Evolutionary conservation across 2,888 invertebrate genomes (phyloP).

Genomic region (Cetonia aurata): DNA sequence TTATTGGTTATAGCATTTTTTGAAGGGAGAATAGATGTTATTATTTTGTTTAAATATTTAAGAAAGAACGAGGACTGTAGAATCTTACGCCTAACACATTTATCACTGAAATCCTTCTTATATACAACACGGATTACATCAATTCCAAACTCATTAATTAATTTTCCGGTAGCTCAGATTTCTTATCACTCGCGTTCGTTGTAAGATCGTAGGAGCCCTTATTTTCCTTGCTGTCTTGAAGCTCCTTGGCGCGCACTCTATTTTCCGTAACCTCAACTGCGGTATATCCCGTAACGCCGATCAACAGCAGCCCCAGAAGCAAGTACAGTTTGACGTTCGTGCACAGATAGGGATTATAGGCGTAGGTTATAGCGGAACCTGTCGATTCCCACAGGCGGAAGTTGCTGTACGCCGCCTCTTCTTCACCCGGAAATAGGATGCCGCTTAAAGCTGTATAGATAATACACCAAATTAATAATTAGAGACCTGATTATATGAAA

Average conservation of each 20-base stretch:
- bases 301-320: constrained; percentile 74
- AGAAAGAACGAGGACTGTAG: too few relatives aligned
- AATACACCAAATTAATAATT: too few relatives aligned
- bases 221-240: constrained; percentile 59
- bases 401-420: constrained; percentile 93
- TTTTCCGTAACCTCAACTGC: constrained; percentile 73
- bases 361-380: constrained; percentile 89
- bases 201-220: constrained; percentile 50
- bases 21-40: too few relatives aligned
- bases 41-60: too few relatives aligned
- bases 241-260: constrained; percentile 59
- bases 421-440: constrained; percentile 84
- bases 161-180: constrained; percentile 57
- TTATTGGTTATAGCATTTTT: not conserved
- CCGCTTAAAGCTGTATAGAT: constrained; percentile 80
- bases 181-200: constrained; percentile 29
- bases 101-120: not conserved
- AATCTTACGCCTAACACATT: too few relatives aligned
- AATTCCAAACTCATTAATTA: not conserved
- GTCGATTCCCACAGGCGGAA: constrained; percentile 93
- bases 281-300: constrained; percentile 84
- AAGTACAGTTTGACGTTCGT: constrained; percentile 79
- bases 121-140: not conserved
- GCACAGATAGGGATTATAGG: constrained; percentile 82
- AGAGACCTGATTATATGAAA: too few relatives aligned